Evolutionary conservation across 2,797 vertebrate genomes (phyloP).

Genomic region (Gallinago stenura): DNA sequence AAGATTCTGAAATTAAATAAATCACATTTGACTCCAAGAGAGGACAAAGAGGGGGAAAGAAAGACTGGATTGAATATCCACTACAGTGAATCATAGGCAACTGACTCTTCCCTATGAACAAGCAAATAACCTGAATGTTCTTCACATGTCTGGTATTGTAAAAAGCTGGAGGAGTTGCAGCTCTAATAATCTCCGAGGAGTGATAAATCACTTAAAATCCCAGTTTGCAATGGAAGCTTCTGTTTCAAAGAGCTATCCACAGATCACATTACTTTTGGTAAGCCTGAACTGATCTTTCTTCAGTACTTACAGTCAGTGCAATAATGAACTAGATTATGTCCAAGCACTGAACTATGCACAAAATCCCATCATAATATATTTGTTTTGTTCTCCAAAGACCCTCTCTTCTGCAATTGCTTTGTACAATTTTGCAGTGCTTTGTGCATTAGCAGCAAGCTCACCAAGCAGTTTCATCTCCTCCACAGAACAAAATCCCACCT

Average conservation of each 20-base stretch:
- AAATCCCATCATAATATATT: neutral
- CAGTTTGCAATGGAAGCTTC: neutral
- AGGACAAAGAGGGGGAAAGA: neutral
- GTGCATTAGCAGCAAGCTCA: neutral
- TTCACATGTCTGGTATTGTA: neutral
- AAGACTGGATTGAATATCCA: neutral
- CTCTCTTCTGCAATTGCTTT: neutral
- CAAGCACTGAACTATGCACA: neutral
- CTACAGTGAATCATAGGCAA: conserved; percentile 11
- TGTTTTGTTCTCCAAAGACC: neutral
- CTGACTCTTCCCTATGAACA: conserved; percentile 4
- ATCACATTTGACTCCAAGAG: neutral
- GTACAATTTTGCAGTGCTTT: neutral
- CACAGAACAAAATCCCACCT: neutral
- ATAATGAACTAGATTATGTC: neutral
- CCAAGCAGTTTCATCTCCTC: neutral
- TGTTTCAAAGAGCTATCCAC: neutral
- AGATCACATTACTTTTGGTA: neutral
- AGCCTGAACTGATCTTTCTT: neutral
- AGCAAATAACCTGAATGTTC: conserved; percentile 11
- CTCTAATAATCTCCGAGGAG: neutral
- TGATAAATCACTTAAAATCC: neutral
- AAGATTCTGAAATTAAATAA: neutral
- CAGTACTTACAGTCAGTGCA: neutral
- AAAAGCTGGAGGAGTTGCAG: neutral